A percentile compares a stretch with the other conserved stretches of the same genome.
Conservation (phyloP, 2,797 vertebrate species). For the Myotis daubentonii region DNA sequence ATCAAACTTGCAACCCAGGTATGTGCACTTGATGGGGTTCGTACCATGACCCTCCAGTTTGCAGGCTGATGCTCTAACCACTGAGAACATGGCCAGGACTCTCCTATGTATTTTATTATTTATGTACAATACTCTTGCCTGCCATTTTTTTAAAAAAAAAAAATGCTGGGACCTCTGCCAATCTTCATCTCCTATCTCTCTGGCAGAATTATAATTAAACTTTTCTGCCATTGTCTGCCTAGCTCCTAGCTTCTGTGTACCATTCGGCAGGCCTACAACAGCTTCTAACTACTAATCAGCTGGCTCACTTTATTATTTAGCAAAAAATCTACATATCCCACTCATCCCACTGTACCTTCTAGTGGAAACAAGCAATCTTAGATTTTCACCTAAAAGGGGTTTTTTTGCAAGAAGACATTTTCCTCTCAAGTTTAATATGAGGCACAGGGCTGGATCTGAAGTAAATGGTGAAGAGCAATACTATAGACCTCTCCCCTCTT, state of each 20-base stretch:
- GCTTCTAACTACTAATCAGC: background rate
- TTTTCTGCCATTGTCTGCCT: background rate
- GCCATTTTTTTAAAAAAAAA: slow-evolving; percentile 13
- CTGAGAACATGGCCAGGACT: too few relatives aligned
- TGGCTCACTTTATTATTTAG: background rate
- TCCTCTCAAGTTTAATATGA: background rate
- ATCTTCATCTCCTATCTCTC: background rate
- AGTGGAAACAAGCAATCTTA: background rate
- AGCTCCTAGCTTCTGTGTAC: background rate
- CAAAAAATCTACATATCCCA: background rate
- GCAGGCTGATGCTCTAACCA: too few relatives aligned
- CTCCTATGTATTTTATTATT: background rate
- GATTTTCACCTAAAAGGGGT: background rate
- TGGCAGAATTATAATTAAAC: background rate
- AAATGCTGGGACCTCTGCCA: background rate
- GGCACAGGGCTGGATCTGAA: background rate
- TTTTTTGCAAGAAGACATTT: background rate
- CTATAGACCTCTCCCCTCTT: background rate
- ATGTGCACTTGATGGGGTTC: too few relatives aligned
- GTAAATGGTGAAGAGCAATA: background rate
- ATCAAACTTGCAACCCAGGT: too few relatives aligned
- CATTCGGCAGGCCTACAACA: background rate
- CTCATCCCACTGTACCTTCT: background rate
- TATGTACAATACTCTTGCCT: slow-evolving; percentile 12
- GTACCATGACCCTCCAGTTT: too few relatives aligned